A percentile compares a stretch with the other conserved stretches of the same genome.
Conservation (phyloP, 2,888 invertebrate species). For the Athalia circularis region DNA sequence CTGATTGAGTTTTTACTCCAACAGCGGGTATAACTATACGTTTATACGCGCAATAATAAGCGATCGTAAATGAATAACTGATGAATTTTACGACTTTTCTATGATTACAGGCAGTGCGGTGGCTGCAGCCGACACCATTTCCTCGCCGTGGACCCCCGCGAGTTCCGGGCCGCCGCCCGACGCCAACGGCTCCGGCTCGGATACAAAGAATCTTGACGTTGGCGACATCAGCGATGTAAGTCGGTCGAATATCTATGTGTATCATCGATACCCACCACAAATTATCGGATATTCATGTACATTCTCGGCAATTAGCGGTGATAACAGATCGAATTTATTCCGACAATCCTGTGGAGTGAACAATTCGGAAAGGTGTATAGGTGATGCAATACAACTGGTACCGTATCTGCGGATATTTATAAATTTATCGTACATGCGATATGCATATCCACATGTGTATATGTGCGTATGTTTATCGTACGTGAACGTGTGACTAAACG, state of each 20-base stretch:
- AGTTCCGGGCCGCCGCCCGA: slow-evolving; percentile 90
- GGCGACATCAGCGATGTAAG: slow-evolving; percentile 93
- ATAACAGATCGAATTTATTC: no score
- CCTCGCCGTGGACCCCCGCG: slow-evolving; percentile 96
- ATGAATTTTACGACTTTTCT: slow-evolving; percentile 44
- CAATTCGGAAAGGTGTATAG: no score
- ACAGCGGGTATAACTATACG: no score
- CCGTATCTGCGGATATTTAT: neutral
- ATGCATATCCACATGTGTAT: neutral
- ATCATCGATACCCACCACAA: no score
- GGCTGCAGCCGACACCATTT: slow-evolving; percentile 94
- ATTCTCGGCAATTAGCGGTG: no score
- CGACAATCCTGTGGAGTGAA: no score
- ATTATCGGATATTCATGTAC: no score
- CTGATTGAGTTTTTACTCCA: no score
- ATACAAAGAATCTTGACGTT: slow-evolving; percentile 93
- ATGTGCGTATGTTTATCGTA: neutral
- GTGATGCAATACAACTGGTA: no score
- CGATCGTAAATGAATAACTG: slow-evolving; percentile 26
- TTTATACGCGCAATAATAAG: slow-evolving; percentile 1
- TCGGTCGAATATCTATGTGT: slow-evolving; percentile 54
- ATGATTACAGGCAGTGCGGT: slow-evolving; percentile 79
- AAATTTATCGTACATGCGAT: neutral
- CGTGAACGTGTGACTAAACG: neutral
- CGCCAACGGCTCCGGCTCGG: slow-evolving; percentile 94